Evolutionary conservation across 1,140 invertebrate species (phyloP).

Genomic region (Thaumetopoea pityocampa): DNA sequence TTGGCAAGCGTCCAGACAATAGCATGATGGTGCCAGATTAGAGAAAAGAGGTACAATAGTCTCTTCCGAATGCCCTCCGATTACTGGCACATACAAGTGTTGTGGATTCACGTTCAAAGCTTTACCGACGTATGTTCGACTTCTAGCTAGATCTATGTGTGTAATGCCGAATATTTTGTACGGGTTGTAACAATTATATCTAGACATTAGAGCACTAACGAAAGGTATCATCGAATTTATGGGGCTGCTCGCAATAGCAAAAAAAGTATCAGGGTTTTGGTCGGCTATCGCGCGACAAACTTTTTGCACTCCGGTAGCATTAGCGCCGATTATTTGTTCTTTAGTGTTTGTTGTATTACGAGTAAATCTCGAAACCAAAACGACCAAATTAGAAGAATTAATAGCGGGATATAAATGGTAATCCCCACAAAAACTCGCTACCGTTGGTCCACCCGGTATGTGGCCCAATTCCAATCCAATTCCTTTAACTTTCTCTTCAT

Average conservation of each 20-base stretch:
- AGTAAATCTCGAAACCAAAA: constrained; percentile 33
- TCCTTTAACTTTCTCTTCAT: constrained; percentile 29
- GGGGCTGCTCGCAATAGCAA: constrained; percentile 44
- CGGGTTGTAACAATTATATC: constrained; percentile 37
- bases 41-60: constrained; percentile 50
- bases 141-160: constrained; percentile 38
- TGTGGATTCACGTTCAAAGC: constrained; percentile 30
- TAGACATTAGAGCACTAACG: constrained; percentile 35
- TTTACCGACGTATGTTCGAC: constrained; percentile 26
- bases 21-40: constrained; percentile 31
- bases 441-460: constrained; percentile 30
- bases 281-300: constrained; percentile 32
- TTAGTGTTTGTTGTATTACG: constrained; percentile 27
- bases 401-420: constrained; percentile 25
- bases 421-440: constrained; percentile 23
- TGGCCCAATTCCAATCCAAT: constrained; percentile 30
- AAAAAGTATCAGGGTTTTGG: constrained; percentile 34
- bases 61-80: constrained; percentile 46
- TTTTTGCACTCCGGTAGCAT: constrained; percentile 35
- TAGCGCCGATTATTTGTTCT: constrained; percentile 38
- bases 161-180: constrained; percentile 48
- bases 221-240: constrained; percentile 54
- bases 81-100: constrained; percentile 34
- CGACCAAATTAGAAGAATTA: constrained; percentile 29
- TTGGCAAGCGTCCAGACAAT: constrained; percentile 25